These are phyloP conservation scores for Drosophila punjabiensis DNA, from an alignment of 1,140 invertebrate species.

Conservation along the genomic window DNA sequence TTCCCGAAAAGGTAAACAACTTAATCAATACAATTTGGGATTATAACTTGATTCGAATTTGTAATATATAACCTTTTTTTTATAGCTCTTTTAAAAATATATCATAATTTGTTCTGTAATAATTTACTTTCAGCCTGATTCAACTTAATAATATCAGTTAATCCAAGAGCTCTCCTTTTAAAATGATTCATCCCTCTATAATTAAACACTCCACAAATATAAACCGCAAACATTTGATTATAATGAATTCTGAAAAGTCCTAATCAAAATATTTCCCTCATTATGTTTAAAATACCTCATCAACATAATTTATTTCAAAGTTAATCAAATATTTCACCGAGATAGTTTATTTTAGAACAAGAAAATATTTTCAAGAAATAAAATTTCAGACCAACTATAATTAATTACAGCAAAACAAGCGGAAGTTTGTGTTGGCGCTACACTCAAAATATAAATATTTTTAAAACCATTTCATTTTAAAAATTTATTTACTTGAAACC, in stretches of 20 bases:
- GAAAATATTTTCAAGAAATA: background rate
- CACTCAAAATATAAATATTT: background rate
- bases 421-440: background rate
- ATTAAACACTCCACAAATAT: background rate
- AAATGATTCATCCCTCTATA: constrained; percentile 6
- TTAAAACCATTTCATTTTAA: background rate
- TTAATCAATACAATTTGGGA: too few relatives aligned
- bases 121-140: background rate
- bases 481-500: background rate
- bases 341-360: background rate
- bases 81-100: background rate
- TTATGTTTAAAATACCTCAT: background rate
- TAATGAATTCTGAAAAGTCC: background rate
- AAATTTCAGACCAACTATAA: background rate
- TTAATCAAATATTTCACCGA: constrained; percentile 12
- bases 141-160: background rate
- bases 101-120: background rate
- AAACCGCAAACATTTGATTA: background rate
- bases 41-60: too few relatives aligned
- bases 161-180: background rate
- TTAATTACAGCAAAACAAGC: constrained; percentile 7
- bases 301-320: constrained; percentile 16
- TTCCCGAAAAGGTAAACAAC: too few relatives aligned
- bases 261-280: constrained; percentile 2
- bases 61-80: too few relatives aligned